Percentiles rank a stretch among this genome's conserved stretches.
phyloP scores from a whole-genome alignment of 1,140 invertebrate genomes.

The Drosophila ambigua region DNA sequence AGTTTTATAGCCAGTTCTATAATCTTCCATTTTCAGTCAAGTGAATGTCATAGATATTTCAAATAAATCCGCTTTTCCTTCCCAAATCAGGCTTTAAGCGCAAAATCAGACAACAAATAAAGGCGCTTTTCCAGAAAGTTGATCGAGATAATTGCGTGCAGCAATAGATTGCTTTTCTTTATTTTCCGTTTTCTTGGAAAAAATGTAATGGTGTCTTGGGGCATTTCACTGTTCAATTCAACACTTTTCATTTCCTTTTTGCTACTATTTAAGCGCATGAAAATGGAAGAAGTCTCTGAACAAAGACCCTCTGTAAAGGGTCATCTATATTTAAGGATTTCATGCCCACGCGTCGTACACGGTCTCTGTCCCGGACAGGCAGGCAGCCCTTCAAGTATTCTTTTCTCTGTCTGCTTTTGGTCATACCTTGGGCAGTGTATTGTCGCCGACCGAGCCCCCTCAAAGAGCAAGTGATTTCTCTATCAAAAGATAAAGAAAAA shows the following conservation, averaged over 20 bases:
- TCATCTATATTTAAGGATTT: conserved; percentile 21
- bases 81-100: conserved; percentile 14
- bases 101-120: conserved; percentile 30
- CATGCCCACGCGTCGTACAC: background rate
- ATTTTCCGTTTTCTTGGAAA: background rate
- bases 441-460: conserved; percentile 14
- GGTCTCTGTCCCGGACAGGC: conserved; percentile 15
- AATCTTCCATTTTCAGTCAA: too few species aligned
- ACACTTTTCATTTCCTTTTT: conserved; percentile 5
- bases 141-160: conserved; percentile 29
- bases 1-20: too few species aligned
- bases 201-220: conserved; percentile 34
- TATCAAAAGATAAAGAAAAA: conserved; percentile 40
- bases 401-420: background rate
- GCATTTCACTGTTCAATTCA: conserved; percentile 3
- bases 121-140: conserved; percentile 27
- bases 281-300: background rate
- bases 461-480: conserved; percentile 42
- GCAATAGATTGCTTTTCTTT: conserved; percentile 21
- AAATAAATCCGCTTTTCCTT: background rate
- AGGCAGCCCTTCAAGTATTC: conserved; percentile 19
- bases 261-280: conserved; percentile 4
- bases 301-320: conserved; percentile 9
- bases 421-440: conserved; percentile 35
- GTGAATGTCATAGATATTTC: background rate